A percentile compares a stretch with the other conserved stretches of the same genome.
These are phyloP conservation scores for Halesus radiatus DNA, from an alignment of 1,140 invertebrate species.

Conservation along the genomic window DNA sequence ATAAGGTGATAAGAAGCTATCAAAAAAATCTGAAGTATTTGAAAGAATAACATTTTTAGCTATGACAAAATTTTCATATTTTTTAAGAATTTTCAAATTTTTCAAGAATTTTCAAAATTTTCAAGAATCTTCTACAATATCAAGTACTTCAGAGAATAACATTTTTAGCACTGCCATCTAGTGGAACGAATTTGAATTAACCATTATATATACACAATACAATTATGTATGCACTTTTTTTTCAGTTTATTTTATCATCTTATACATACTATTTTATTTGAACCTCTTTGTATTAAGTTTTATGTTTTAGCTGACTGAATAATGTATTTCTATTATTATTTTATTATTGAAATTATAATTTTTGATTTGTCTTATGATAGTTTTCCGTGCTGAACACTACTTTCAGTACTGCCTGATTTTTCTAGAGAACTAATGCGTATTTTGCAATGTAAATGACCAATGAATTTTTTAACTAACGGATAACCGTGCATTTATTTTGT, in stretches of 20 bases:
- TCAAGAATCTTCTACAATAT: neutral
- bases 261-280: neutral
- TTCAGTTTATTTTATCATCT: neutral
- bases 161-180: neutral
- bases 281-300: neutral
- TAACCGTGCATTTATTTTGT: slow-evolving; percentile 11
- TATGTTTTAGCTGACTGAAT: neutral
- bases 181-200: neutral
- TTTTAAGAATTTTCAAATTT: too few relatives aligned
- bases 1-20: too few relatives aligned
- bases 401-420: neutral
- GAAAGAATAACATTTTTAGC: neutral
- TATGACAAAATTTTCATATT: too few relatives aligned
- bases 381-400: neutral
- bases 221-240: too few relatives aligned
- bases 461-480: slow-evolving; percentile 2
- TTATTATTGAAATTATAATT: neutral
- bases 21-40: too few relatives aligned
- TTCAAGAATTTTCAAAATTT: too few relatives aligned
- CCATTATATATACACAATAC: neutral
- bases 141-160: neutral
- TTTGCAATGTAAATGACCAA: neutral
- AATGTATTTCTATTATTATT: neutral
- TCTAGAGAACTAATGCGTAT: neutral
- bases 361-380: slow-evolving; percentile 2